These are phyloP conservation scores for Drosophila bunnanda DNA, from an alignment of 2,888 invertebrate genomes.

Conservation along the genomic window DNA sequence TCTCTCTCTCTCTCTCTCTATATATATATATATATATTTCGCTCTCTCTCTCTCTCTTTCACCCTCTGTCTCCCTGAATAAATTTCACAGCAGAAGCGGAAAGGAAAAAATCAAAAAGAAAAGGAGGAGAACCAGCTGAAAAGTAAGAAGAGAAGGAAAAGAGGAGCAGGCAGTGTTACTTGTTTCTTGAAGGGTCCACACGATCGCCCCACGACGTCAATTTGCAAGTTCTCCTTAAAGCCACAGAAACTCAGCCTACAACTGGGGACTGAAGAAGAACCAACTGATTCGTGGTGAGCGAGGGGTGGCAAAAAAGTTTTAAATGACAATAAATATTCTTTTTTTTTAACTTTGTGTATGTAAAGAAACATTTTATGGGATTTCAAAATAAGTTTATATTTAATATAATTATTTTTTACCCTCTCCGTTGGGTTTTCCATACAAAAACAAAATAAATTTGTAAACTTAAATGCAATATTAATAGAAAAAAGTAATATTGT, in stretches of 20 bases:
- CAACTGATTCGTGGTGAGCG: constrained; percentile 17
- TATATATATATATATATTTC: too few species aligned
- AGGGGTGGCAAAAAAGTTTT: neutral
- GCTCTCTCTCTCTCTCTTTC: constrained; percentile 18
- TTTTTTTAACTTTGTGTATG: neutral
- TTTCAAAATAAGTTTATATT: neutral
- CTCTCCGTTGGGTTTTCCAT: too few species aligned
- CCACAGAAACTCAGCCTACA: constrained; percentile 26
- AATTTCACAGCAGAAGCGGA: constrained; percentile 48
- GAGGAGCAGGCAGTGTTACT: constrained; percentile 51
- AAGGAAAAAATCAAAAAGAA: constrained; percentile 22
- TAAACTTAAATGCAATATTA: too few species aligned
- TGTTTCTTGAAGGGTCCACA: constrained; percentile 70
- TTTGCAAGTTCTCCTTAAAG: constrained; percentile 71
- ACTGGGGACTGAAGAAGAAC: constrained; percentile 10
- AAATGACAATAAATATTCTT: neutral
- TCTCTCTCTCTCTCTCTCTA: constrained; percentile 1
- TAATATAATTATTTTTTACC: too few species aligned
- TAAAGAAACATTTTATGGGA: neutral
- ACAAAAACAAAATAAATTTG: too few species aligned
- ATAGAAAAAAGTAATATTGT: neutral
- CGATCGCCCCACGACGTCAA: constrained; percentile 70
- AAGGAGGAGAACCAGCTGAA: constrained; percentile 25
- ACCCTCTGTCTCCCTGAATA: constrained; percentile 48
- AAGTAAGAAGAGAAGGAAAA: constrained; percentile 12